Evolutionary conservation across 2,797 vertebrate species (phyloP).

Genomic region (Phrynocephalus forsythii): DNA sequence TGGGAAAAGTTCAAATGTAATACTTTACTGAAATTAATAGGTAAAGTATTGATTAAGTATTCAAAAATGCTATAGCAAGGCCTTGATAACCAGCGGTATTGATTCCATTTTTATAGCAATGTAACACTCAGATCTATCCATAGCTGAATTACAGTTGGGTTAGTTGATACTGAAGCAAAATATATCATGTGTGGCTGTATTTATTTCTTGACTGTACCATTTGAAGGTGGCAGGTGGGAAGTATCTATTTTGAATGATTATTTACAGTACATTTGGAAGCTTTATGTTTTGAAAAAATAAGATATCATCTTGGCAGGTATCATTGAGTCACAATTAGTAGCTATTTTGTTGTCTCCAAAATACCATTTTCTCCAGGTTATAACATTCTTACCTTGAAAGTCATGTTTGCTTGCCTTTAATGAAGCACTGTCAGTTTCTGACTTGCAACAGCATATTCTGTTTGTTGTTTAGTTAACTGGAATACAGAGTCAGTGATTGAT

Average conservation of each 20-base stretch:
- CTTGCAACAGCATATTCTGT: conserved; percentile 16
- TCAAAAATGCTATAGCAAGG: not conserved
- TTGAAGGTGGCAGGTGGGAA: not conserved
- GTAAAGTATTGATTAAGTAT: not conserved
- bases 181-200: not conserved
- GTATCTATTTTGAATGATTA: not conserved
- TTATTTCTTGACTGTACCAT: not conserved
- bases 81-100: rapidly evolving
- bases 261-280: not conserved
- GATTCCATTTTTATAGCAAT: not conserved
- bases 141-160: not conserved
- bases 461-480: conserved; percentile 23
- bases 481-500: not conserved
- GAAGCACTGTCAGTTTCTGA: not conserved
- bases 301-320: not conserved
- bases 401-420: conserved; percentile 23
- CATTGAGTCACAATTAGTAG: not conserved
- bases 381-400: conserved; percentile 3
- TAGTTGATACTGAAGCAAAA: not conserved
- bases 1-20: not conserved
- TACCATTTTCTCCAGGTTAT: conserved; percentile 24
- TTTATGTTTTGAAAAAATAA: not conserved
- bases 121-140: not conserved
- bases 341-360: not conserved
- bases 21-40: rapidly evolving